A percentile compares a stretch with the other conserved stretches of the same genome.
These are phyloP conservation scores for Aplysia californica DNA, from an alignment of 1,140 invertebrate genomes.

Conservation along the genomic window DNA sequence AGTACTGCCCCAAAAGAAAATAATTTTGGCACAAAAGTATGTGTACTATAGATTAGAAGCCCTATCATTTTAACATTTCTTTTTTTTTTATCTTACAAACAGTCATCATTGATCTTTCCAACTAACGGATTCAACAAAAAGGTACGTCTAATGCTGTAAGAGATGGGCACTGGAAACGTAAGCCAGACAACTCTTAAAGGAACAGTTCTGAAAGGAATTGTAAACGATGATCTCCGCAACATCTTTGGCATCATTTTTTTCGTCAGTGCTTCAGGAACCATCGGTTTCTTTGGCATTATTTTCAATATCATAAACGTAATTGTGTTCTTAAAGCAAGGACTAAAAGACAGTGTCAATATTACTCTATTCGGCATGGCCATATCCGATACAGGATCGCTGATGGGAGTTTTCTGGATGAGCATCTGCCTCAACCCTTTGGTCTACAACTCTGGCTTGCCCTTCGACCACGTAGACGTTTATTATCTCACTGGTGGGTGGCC, in stretches of 20 bases:
- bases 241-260: not conserved
- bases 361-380: not conserved
- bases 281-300: too few relatives aligned
- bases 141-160: too few relatives aligned
- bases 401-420: conserved; percentile 1
- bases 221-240: not conserved
- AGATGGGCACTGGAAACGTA: not conserved
- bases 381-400: not conserved
- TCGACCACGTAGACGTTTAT: not conserved
- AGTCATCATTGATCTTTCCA: too few relatives aligned
- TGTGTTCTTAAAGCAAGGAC: too few relatives aligned
- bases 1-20: too few relatives aligned
- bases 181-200: not conserved
- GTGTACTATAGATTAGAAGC: too few relatives aligned
- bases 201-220: not conserved
- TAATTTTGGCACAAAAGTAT: too few relatives aligned
- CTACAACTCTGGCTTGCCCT: not conserved
- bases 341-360: not conserved
- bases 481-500: not conserved
- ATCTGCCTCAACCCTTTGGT: not conserved
- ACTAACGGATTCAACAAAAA: too few relatives aligned
- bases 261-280: not conserved
- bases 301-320: too few relatives aligned
- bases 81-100: too few relatives aligned
- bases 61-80: too few relatives aligned